Base-by-base conservation (phyloP, 2,113 vertebrate species). In the Gnathonemus longibarbis region DNA sequence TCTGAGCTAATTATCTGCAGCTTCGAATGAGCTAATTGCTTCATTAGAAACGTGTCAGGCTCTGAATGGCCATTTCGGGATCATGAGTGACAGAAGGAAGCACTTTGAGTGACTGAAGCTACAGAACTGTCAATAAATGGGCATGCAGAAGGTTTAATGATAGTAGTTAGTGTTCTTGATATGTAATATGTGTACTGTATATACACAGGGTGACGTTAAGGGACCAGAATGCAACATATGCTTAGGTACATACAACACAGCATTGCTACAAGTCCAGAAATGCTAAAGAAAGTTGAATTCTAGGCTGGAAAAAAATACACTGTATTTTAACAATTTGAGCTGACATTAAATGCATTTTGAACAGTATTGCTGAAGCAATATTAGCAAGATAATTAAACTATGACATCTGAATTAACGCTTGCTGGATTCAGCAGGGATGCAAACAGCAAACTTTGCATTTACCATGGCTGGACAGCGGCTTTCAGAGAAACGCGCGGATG, bases 41-140 rank as follows among this genome's bases (percentile, higher is more conserved):
- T 88, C 87, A 88, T 88, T 88, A 62, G 46, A 87, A 48, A 53
- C 2, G 24, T 62, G 87, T 88, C 49, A 45, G 56, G 56, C 48
- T 52, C 88, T 89, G 70, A 74, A 35, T 90, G 53, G 35, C 39
- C 39, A 66, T 66, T 88, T 58, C 8, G 39, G 35, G 46, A 48
- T 39, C 31, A 58, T 62, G 31, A 58, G 31, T 52, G 85, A 87
- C 49, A 11, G 7, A 42, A 21, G 53, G 5, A 56, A 35, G 24
- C n/a, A 35, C 31, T 56, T 17, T 24, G 50, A 52, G 27, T 11
- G 50, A 39, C 8, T 42, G 46, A 1, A 42, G 50, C 50, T 46
- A 84, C 45, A 8, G 3, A 0, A 21, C 42, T 46, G 17, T 17
- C 17, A 17, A 45, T 50, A 50, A 52, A 27, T 11, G 24, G 24